These are phyloP conservation scores for Spea multiplicata DNA, from an alignment of 2,113 vertebrate genomes.

Conservation along the genomic window DNA sequence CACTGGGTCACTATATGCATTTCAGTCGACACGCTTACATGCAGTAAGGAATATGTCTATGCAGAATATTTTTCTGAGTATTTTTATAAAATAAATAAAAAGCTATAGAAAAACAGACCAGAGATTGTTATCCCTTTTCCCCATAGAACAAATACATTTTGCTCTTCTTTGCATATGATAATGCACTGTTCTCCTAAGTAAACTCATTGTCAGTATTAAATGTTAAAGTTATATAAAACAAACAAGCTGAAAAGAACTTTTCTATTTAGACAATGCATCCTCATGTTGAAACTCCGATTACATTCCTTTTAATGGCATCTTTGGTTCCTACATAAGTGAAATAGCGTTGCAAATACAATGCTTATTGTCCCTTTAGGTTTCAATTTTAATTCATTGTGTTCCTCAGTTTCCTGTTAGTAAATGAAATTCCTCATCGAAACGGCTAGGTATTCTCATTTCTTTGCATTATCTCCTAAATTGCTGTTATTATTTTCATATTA, in stretches of 20 bases:
- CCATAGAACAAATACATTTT: no score
- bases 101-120: no score
- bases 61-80: no score
- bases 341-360: neutral
- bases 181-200: no score
- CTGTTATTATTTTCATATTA: slow-evolving; percentile 1
- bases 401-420: neutral
- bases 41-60: no score
- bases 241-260: neutral
- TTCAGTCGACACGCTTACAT: no score
- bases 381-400: neutral
- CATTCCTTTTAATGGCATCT: neutral
- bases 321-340: neutral
- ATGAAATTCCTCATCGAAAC: neutral
- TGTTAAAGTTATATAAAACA: neutral
- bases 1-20: no score
- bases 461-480: slow-evolving; percentile 14
- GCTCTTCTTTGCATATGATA: no score
- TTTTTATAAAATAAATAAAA: no score
- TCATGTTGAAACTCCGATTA: neutral
- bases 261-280: neutral
- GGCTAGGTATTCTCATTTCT: neutral
- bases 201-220: neutral
- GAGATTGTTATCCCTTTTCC: no score
- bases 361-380: neutral